A percentile compares a stretch with the other conserved stretches of the same genome.
phyloP scores from a whole-genome alignment of 92 coral and sea anemone genomes.

The Phymanthus crucifer region DNA sequence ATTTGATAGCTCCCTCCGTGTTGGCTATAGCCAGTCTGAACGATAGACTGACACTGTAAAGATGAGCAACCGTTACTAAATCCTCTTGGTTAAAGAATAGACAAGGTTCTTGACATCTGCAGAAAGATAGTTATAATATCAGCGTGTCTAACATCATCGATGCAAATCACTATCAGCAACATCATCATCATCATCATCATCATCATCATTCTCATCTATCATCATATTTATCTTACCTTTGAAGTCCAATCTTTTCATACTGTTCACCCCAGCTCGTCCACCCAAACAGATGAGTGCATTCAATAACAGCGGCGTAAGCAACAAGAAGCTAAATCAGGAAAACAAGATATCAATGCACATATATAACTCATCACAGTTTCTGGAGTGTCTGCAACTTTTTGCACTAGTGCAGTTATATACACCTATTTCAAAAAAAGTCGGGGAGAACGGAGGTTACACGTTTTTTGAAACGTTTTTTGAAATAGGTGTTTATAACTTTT shows the following conservation, averaged over 20 bases:
- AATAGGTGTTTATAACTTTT: too few species aligned
- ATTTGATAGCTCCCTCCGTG: constrained; percentile 58
- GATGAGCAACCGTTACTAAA: constrained; percentile 78
- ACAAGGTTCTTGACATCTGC: constrained; percentile 73
- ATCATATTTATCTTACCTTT: constrained; percentile 52
- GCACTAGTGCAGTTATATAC: too few species aligned
- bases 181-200: background rate
- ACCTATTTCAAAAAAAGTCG: too few species aligned
- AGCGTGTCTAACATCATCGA: background rate
- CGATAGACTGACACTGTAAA: constrained; percentile 85
- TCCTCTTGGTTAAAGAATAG: constrained; percentile 72
- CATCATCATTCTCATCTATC: background rate
- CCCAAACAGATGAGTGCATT: constrained; percentile 82
- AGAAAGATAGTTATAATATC: background rate
- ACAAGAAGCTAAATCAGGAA: constrained; percentile 61
- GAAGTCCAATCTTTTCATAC: constrained; percentile 76
- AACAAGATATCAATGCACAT: background rate
- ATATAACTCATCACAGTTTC: too few species aligned
- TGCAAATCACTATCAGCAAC: background rate
- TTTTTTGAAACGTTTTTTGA: too few species aligned
- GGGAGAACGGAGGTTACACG: too few species aligned
- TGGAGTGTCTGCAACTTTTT: too few species aligned
- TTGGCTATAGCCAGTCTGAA: constrained; percentile 85
- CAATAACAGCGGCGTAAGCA: constrained; percentile 92
- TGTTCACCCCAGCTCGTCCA: constrained; percentile 83